phyloP scores from a whole-genome alignment of 2,113 vertebrate genomes.

The Tachysurus fulvidraco region DNA sequence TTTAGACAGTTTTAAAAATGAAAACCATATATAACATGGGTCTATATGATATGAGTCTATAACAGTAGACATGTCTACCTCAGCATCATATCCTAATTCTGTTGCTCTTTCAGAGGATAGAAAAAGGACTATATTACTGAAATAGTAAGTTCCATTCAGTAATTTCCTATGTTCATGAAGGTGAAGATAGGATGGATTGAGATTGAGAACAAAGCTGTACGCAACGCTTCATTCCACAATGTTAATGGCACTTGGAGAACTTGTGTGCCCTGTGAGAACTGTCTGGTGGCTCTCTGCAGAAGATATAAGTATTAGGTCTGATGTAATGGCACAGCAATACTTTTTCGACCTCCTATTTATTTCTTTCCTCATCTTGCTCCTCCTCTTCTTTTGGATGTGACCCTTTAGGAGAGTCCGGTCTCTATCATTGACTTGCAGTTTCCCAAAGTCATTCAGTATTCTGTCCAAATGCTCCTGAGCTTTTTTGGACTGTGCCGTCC shows the following conservation, averaged over 20 bases:
- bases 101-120: background rate
- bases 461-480: constrained; percentile 61
- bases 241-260: constrained; percentile 20
- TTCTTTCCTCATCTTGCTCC: background rate
- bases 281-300: background rate
- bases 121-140: background rate
- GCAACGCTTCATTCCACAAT: constrained; percentile 22
- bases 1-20: background rate
- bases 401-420: constrained; percentile 49
- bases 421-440: constrained; percentile 46
- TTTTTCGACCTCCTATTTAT: background rate
- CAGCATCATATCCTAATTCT: background rate
- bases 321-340: background rate
- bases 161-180: constrained; percentile 52
- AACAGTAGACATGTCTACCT: background rate
- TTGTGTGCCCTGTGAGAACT: background rate
- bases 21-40: background rate
- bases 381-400: constrained; percentile 52
- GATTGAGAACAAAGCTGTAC: constrained; percentile 31
- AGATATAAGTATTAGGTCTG: background rate
- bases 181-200: constrained; percentile 32
- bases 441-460: constrained; percentile 67
- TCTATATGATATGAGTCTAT: background rate
- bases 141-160: constrained; percentile 59
- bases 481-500: constrained; percentile 61